phyloP scores from a whole-genome alignment of 2,797 vertebrate species.

The Enteromius mattozi region DNA sequence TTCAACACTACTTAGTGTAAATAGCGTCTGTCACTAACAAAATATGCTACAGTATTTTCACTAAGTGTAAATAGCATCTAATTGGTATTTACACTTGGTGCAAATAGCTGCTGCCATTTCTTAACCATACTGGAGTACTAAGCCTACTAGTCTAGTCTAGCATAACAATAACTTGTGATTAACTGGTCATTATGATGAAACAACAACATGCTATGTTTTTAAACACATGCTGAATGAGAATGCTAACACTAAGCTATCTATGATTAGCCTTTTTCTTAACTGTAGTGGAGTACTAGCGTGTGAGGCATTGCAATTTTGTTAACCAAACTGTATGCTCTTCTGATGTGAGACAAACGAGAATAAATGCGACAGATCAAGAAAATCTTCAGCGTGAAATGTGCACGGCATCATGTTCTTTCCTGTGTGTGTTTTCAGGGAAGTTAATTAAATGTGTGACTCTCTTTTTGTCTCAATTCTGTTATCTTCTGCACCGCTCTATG shows the following conservation, averaged over 20 bases:
- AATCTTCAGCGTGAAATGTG: not conserved
- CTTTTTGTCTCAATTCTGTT: slow-evolving; percentile 24
- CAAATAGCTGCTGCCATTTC: too few relatives aligned
- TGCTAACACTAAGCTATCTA: not conserved
- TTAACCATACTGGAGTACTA: not conserved
- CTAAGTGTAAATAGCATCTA: too few relatives aligned
- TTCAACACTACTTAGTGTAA: too few relatives aligned
- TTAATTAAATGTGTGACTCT: slow-evolving; percentile 47
- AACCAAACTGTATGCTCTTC: not conserved
- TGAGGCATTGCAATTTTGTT: not conserved
- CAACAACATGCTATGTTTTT: not conserved
- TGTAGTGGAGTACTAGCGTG: not conserved
- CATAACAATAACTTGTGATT: not conserved
- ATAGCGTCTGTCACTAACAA: too few relatives aligned
- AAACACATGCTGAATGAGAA: not conserved
- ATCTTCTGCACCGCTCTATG: slow-evolving; percentile 4
- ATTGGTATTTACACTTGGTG: too few relatives aligned
- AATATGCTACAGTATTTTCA: too few relatives aligned
- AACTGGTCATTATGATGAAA: not conserved
- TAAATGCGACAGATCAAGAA: not conserved
- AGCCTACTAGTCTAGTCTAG: not conserved
- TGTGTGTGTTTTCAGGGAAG: not conserved
- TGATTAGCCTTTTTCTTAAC: not conserved
- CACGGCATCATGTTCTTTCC: not conserved
- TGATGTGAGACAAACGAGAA: slow-evolving; percentile 1